phyloP scores from a whole-genome alignment of 2,113 vertebrate species.

The Candoia aspera region DNA sequence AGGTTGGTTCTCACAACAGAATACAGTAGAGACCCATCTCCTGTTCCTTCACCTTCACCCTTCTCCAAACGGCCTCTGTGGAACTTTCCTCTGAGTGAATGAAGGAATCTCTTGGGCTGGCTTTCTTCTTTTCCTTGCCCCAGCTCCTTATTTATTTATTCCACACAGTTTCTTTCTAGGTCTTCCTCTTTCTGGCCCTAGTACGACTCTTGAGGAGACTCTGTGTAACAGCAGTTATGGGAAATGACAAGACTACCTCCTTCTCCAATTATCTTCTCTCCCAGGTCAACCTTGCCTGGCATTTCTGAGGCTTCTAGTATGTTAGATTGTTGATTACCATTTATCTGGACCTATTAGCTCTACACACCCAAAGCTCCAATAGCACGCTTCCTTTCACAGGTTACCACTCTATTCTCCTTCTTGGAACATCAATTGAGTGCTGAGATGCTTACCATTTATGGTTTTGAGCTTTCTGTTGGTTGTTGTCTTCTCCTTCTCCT shows the following conservation, averaged over 20 bases:
- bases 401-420: neutral
- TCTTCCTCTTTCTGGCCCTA: neutral
- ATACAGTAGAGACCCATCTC: neutral
- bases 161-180: neutral
- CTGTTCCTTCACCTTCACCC: neutral
- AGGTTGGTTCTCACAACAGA: neutral
- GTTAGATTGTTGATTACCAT: neutral
- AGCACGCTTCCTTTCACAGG: neutral
- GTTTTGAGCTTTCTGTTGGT: neutral
- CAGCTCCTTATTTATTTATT: neutral
- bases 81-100: neutral
- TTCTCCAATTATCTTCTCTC: neutral
- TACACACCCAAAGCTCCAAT: neutral
- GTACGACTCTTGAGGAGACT: neutral
- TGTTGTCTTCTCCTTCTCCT: no score
- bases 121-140: neutral
- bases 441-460: neutral
- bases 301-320: neutral
- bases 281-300: neutral
- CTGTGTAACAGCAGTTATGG: neutral
- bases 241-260: neutral
- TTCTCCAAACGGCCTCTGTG: neutral
- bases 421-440: neutral
- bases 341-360: neutral
- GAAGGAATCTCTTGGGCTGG: neutral